Base-by-base conservation (phyloP, 2,113 vertebrate species). In the Gambusia affinis region DNA sequence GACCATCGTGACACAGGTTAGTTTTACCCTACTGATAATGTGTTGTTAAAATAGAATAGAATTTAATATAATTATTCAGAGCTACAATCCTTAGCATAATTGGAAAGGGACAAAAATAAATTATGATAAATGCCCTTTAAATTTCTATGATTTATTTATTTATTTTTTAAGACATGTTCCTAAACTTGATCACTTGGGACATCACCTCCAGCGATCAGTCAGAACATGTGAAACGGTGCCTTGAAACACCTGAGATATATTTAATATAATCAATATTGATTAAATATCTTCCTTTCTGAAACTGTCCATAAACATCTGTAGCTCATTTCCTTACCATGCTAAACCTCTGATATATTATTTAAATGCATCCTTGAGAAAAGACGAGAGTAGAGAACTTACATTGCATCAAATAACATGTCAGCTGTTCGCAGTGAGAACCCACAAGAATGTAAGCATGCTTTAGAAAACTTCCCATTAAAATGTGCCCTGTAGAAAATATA, bases 391-490 rank as follows among this genome's bases (percentile, higher is more conserved):
- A 54, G 61, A 42, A 64, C 68, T 33, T 15, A 35, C 29, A 31
- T 74, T 65, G 75, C 57, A 51, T 37, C 64, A 47, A 72, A 75
- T n/a, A 69, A 70, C 73, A 77, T 60, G 65, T 70, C 67, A 31
- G 78, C 66, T 76, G 77, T 33, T 79, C 64, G 51, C 62, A 64
- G 68, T 69, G 72, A 82, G 67, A 67, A 81, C 82, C 47, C 31
- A 72, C 54, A 73, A 73, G 65, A 72, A 75, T 68, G 67, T 70
- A 69, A 80, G 64, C 84, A 80, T 71, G 80, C 74, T 22, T 82
- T 89, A 85, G 67, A 92, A 91, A 89, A 87, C 47, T 67, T 87
- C 82, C 75, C 77, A 76, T 75, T 65, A 82, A 87, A 88, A 82
- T 85, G 84, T 87, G 80, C 81, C 68, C 69, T 68, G 81, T 86